A percentile compares a stretch with the other conserved stretches of the same genome.
Conservation (phyloP, 2,797 vertebrate genomes). For the Emydoidea blandingii region DNA sequence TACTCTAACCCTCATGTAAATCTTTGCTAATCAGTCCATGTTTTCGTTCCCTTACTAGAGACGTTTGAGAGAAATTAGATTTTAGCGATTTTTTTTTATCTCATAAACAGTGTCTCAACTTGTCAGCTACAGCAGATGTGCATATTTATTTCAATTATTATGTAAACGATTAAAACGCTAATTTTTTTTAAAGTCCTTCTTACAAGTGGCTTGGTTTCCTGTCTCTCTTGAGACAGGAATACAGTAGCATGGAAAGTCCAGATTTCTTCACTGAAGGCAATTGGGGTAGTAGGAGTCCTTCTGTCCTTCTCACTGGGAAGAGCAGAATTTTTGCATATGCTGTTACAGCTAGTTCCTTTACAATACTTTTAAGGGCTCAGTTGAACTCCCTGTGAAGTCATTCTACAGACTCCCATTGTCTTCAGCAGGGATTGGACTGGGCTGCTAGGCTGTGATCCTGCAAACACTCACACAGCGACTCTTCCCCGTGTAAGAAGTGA, state of each 20-base stretch:
- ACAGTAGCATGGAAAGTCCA: background rate
- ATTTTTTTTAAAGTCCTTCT: background rate
- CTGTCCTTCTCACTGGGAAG: background rate
- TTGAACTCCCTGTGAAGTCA: background rate
- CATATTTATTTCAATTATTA: background rate
- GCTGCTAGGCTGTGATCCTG: background rate
- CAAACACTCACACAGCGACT: background rate
- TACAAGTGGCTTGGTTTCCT: background rate
- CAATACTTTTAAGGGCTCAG: background rate
- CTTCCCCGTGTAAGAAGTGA: background rate
- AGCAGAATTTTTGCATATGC: background rate
- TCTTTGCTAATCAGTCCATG: slow-evolving; percentile 12
- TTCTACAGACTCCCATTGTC: background rate
- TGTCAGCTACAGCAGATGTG: slow-evolving; percentile 13
- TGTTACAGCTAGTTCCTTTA: background rate
- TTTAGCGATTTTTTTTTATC: background rate
- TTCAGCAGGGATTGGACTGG: background rate
- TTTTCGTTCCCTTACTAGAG: background rate
- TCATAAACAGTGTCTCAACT: background rate
- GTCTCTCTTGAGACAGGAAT: background rate
- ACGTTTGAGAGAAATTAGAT: slow-evolving; percentile 2
- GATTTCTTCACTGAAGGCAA: background rate
- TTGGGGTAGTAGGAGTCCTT: background rate
- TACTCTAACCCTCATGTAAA: slow-evolving; percentile 4
- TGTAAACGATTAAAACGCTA: background rate